Evolutionary conservation across 2,797 vertebrate genomes (phyloP).

Genomic region (Protonibea diacanthus): DNA sequence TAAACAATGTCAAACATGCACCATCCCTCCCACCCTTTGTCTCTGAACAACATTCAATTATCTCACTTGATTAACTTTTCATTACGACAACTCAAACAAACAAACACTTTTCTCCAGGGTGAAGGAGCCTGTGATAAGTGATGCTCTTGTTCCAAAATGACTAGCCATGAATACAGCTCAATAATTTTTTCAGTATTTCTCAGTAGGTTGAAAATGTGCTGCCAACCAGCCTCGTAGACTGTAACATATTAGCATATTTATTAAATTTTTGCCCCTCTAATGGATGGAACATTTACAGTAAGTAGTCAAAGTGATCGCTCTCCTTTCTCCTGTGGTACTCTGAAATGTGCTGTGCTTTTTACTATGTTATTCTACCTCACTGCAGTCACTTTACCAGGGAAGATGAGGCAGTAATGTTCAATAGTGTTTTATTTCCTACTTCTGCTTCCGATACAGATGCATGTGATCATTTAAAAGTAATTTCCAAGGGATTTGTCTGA

Average conservation of each 20-base stretch:
- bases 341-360: slow-evolving; percentile 30
- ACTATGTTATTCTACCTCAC: slow-evolving; percentile 41
- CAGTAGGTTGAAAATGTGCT: slow-evolving; percentile 64
- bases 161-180: slow-evolving; percentile 62
- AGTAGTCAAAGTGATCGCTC: slow-evolving; percentile 69
- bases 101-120: slow-evolving; percentile 75
- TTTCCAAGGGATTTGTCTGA: slow-evolving; percentile 34
- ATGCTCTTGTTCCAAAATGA: slow-evolving; percentile 63
- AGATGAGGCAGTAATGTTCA: slow-evolving; percentile 28
- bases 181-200: slow-evolving; percentile 58
- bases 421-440: slow-evolving; percentile 24
- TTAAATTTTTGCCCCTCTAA: slow-evolving; percentile 76
- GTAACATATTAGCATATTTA: slow-evolving; percentile 81
- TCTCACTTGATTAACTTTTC: slow-evolving; percentile 88
- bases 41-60: slow-evolving; percentile 84
- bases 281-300: slow-evolving; percentile 79
- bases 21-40: slow-evolving; percentile 61
- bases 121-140: slow-evolving; percentile 72
- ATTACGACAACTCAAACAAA: slow-evolving; percentile 82
- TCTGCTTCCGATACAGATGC: slow-evolving; percentile 17
- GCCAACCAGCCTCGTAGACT: slow-evolving; percentile 60
- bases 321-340: slow-evolving; percentile 38
- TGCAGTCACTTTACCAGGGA: slow-evolving; percentile 38
- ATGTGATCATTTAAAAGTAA: slow-evolving; percentile 29
- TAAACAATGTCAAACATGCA: slow-evolving; percentile 71